A percentile compares a stretch with the other conserved stretches of the same genome.
These are phyloP conservation scores for Cepaea hortensis DNA, from an alignment of 2,888 invertebrate species.

Conservation along the genomic window DNA sequence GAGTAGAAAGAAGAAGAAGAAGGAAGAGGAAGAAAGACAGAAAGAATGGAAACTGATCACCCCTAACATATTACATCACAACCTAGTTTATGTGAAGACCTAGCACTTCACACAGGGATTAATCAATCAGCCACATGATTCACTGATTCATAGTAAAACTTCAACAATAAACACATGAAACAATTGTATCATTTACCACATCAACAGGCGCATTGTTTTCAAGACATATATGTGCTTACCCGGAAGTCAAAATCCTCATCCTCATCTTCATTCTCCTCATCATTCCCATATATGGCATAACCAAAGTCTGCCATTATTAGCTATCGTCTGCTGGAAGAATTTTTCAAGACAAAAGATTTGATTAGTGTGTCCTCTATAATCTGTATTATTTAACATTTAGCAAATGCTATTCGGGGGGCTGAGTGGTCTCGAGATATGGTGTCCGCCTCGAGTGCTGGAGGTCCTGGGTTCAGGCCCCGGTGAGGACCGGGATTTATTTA, in stretches of 20 bases:
- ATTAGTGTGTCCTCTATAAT: no score
- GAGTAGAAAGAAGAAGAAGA: no score
- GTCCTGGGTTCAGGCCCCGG: no score
- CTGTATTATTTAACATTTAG: not conserved
- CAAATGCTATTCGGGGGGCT: not conserved
- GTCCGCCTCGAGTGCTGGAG: no score
- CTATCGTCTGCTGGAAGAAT: constrained; percentile 15
- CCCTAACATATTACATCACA: not conserved
- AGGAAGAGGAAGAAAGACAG: no score
- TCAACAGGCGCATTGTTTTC: not conserved
- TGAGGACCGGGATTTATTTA: no score
- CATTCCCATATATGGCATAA: constrained; percentile 67
- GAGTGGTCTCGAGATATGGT: no score
- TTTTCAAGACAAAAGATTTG: no score
- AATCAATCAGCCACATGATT: not conserved
- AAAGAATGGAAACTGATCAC: no score
- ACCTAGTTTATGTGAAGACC: not conserved
- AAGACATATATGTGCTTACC: constrained; percentile 6
- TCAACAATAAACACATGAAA: no score
- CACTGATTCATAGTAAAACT: no score
- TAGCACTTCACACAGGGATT: not conserved
- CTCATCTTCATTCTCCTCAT: constrained; percentile 70
- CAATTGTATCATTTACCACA: not conserved
- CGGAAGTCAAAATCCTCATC: constrained; percentile 56
- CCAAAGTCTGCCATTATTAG: constrained; percentile 68